Conservation (phyloP, 2,888 invertebrate species). For the Hemicrepidius hirtus region DNA sequence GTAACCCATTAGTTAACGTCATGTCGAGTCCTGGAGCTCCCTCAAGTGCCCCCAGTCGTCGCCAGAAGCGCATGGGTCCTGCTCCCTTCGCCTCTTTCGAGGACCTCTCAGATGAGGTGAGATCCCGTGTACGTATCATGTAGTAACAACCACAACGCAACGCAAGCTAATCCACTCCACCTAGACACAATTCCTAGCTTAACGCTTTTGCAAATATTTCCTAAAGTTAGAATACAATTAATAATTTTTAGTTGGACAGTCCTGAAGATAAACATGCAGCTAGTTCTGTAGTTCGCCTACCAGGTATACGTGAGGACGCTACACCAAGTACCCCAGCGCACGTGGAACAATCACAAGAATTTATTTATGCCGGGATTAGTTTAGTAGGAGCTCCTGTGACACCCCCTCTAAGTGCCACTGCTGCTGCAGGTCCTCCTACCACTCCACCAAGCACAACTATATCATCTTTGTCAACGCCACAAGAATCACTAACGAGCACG, state of each 20-base stretch:
- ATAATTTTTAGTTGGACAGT: slow-evolving; percentile 74
- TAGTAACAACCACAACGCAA: slow-evolving; percentile 44
- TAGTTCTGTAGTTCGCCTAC: slow-evolving; percentile 75
- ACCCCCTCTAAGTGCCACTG: slow-evolving; percentile 56
- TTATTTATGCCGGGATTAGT: slow-evolving; percentile 66
- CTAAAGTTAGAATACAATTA: slow-evolving; percentile 27
- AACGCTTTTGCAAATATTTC: slow-evolving; percentile 16
- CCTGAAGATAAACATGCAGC: slow-evolving; percentile 73
- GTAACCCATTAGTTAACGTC: slow-evolving; percentile 63
- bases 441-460: slow-evolving; percentile 62
- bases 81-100: slow-evolving; percentile 96
- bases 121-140: slow-evolving; percentile 77
- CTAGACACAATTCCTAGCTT: slow-evolving; percentile 36
- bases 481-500: slow-evolving; percentile 56
- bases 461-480: slow-evolving; percentile 62
- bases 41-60: slow-evolving; percentile 61
- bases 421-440: slow-evolving; percentile 54
- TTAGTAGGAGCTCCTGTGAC: slow-evolving; percentile 65
- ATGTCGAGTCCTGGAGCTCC: slow-evolving; percentile 66
- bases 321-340: slow-evolving; percentile 64
- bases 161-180: slow-evolving; percentile 33
- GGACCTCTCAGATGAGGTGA: slow-evolving; percentile 90
- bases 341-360: slow-evolving; percentile 51
- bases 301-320: slow-evolving; percentile 75
- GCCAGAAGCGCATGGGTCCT: slow-evolving; percentile 89